Conservation (phyloP, 2,888 invertebrate species). For the Microdon myrmicae region DNA sequence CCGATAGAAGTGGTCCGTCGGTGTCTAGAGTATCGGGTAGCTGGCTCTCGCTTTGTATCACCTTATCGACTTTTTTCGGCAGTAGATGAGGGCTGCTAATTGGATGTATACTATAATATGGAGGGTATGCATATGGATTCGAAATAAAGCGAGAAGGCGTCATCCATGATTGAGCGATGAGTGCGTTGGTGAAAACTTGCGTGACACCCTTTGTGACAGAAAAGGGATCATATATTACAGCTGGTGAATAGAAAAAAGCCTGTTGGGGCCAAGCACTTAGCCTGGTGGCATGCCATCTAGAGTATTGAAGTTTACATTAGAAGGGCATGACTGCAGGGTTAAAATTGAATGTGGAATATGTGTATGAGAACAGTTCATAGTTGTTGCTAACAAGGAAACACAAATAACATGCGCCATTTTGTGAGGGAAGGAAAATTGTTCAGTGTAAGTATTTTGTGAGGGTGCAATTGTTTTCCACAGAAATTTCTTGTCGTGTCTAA, state of each 20-base stretch:
- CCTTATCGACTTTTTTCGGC: slow-evolving; percentile 11
- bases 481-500: too few species aligned
- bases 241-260: slow-evolving; percentile 18
- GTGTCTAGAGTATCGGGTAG: slow-evolving; percentile 53
- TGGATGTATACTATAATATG: too few species aligned
- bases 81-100: slow-evolving; percentile 25
- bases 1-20: slow-evolving; percentile 58
- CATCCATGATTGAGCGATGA: slow-evolving; percentile 12
- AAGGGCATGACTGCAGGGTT: too few species aligned
- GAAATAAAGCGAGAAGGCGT: slow-evolving; percentile 16
- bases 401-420: too few species aligned
- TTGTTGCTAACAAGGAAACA: too few species aligned
- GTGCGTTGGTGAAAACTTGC: slow-evolving; percentile 10
- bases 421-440: too few species aligned
- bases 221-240: slow-evolving; percentile 15
- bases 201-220: slow-evolving; percentile 3
- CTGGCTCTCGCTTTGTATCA: neutral
- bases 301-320: slow-evolving; percentile 31
- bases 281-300: slow-evolving; percentile 60
- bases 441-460: too few species aligned
- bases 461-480: too few species aligned
- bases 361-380: too few species aligned
- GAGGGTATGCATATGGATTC: slow-evolving; percentile 35
- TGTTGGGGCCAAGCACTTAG: slow-evolving; percentile 60
- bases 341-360: too few species aligned